Percentiles rank a stretch among this genome's conserved stretches.
These are phyloP conservation scores for Australoheros facetus DNA, from an alignment of 2,797 vertebrate genomes.

Conservation along the genomic window DNA sequence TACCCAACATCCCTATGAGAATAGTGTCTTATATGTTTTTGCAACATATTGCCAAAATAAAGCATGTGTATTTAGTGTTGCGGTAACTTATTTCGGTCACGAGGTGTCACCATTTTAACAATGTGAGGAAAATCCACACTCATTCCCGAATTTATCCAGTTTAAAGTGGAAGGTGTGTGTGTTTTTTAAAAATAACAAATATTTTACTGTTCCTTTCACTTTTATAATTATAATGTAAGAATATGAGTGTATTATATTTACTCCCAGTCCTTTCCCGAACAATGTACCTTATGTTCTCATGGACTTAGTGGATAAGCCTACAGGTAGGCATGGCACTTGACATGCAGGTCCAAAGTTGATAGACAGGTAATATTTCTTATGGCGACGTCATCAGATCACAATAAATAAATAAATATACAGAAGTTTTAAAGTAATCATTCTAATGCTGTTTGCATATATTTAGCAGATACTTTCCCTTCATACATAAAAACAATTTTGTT, in stretches of 20 bases:
- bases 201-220: not conserved
- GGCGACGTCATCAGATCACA: conserved; percentile 1
- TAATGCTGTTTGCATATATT: not conserved
- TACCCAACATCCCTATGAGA: not conserved
- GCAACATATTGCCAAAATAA: too few relatives aligned
- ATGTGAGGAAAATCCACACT: not conserved
- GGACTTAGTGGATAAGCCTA: not conserved
- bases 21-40: not conserved
- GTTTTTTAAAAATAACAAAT: too few relatives aligned
- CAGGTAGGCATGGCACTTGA: not conserved
- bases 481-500: not conserved
- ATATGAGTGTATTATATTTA: not conserved
- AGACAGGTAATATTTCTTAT: not conserved
- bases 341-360: not conserved
- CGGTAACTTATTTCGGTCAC: not conserved
- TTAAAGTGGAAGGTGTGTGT: not conserved
- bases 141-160: not conserved
- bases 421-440: not conserved
- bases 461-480: not conserved
- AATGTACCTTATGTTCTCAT: too few relatives aligned
- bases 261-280: not conserved
- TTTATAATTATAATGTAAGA: not conserved
- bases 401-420: not conserved
- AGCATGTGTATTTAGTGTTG: not conserved
- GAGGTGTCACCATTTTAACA: conserved; percentile 1